Evolutionary conservation across 1,140 invertebrate species (phyloP).

Genomic region (Schlechtendalia chinensis): DNA sequence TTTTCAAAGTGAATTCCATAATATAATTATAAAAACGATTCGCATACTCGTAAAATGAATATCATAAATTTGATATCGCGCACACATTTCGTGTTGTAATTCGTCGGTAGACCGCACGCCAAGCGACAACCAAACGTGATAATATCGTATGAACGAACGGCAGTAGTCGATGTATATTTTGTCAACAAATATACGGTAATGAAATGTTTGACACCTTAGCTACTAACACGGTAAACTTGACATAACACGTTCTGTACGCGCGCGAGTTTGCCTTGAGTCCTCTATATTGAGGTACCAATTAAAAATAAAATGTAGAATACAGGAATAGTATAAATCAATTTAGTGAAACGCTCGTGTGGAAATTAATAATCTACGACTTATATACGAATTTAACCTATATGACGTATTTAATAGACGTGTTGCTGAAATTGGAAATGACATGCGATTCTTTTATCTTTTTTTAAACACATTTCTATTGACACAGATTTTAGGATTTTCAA

Average conservation of each 20-base stretch:
- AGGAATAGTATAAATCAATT: neutral
- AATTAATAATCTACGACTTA: neutral
- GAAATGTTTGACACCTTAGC: constrained; percentile 9
- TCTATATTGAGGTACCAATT: constrained; percentile 24
- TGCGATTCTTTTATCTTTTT: too few relatives aligned
- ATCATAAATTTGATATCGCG: too few relatives aligned
- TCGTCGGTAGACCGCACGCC: too few relatives aligned
- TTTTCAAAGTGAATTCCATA: too few relatives aligned
- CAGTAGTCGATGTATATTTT: too few relatives aligned
- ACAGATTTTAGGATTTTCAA: neutral
- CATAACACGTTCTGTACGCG: neutral
- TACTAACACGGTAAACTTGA: neutral
- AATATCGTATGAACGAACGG: too few relatives aligned
- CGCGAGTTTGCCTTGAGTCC: constrained; percentile 22
- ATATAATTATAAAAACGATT: too few relatives aligned
- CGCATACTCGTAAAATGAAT: too few relatives aligned
- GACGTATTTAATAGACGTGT: neutral
- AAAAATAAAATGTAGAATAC: constrained; percentile 4
- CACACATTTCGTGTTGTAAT: too few relatives aligned
- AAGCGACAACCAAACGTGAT: too few relatives aligned
- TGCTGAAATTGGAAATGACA: neutral
- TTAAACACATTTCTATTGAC: too few relatives aligned
- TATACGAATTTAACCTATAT: neutral
- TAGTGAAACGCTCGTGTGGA: neutral
- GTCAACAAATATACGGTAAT: too few relatives aligned